Conservation (phyloP, 2,113 vertebrate species). For the Hyla sarda region DNA sequence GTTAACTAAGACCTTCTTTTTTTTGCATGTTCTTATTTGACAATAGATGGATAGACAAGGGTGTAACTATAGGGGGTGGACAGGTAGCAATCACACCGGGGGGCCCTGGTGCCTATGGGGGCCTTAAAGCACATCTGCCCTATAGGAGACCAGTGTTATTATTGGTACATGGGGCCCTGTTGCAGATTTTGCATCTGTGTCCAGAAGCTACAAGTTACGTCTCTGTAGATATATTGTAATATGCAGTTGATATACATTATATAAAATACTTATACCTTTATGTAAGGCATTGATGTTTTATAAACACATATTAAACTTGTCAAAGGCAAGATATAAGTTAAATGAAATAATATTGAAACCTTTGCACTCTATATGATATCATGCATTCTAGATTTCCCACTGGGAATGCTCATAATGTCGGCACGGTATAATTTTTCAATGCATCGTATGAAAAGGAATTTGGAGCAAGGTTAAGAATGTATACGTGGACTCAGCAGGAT, state of each 20-base stretch:
- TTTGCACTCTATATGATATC: neutral
- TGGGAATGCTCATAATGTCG: neutral
- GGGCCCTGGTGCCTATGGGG: no score
- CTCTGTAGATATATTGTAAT: neutral
- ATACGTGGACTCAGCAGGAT: neutral
- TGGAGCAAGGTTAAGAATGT: conserved; percentile 14
- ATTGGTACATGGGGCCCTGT: no score
- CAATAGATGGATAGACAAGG: no score
- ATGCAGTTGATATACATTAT: neutral
- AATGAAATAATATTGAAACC: conserved; percentile 15
- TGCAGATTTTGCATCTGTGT: no score
- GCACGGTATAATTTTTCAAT: neutral
- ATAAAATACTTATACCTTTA: neutral
- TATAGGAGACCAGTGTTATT: no score
- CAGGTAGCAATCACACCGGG: no score
- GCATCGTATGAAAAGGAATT: neutral
- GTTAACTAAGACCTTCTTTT: no score
- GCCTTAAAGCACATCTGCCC: no score
- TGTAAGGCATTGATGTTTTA: conserved; percentile 5
- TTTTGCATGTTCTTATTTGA: no score
- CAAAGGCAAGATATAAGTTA: neutral
- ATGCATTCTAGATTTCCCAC: conserved; percentile 37
- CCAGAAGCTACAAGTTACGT: no score
- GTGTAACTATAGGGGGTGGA: no score
- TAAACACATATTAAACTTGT: conserved; percentile 12